Evolutionary conservation across 2,797 vertebrate species (phyloP), one percentile per base, ranked within the genome.

Genomic region (Paramormyrops hopkinsi): DNA sequence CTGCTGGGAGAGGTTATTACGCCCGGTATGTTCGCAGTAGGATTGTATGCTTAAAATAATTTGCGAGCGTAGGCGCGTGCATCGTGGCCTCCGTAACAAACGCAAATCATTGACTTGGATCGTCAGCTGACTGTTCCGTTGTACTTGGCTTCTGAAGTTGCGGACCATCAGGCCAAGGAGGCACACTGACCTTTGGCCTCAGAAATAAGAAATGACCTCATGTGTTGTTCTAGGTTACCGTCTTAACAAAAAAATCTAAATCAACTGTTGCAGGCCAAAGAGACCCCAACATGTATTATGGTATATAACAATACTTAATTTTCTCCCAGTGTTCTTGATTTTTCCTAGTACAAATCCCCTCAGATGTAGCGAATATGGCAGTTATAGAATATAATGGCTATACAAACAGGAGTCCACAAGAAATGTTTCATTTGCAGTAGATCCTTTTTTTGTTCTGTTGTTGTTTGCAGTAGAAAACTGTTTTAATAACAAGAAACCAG

Each of bases 31-130:
- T 94, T 92, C 92, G 91, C 92, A 94, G 93, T 93, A 92, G 92
- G 90, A 90, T 92, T 94, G 93, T 94, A 92, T 90, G 94, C 93
- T 93, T 93, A 93, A 91, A 95, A 94, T 94, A 94, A 96, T 95
- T 94, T 96, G 96, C 95, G 94, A 94, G 93, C 92, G 93, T 92
- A 93, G 92, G 93, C 95, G 93, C 93, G 93, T 93, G 94, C 91
- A 92, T 92, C 90, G 93, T 92, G 93, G 93, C 94, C 93, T 93
- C 92, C 86, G 91, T 89, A 92, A 93, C 92, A 95, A 91, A 94
- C 91, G 92, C 86, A 90, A 93, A 94, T 94, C 93, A 94, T 96
- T 94, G 92, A 96, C 95, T 96, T 96, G 96, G 94, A 93, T 95
- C 93, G 90, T 94, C 95, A 93, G 92, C 93, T 89, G 92, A 93